A percentile compares a stretch with the other conserved stretches of the same genome.
phyloP scores from a whole-genome alignment of 2,888 invertebrate species.

The Zootermopsis nevadensis region DNA sequence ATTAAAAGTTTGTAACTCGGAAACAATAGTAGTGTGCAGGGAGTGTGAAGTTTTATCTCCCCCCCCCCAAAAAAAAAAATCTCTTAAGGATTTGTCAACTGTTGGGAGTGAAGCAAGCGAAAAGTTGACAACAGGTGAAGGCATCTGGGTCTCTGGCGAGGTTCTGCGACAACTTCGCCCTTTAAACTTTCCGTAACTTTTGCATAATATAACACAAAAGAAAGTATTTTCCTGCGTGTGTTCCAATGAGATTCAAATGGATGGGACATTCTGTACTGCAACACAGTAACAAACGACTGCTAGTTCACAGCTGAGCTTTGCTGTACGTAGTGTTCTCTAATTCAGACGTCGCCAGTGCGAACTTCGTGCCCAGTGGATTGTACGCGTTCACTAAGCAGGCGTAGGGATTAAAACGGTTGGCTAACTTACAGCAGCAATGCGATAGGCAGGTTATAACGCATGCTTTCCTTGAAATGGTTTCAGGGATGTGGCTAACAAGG shows the following conservation, averaged over 20 bases:
- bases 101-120: background rate
- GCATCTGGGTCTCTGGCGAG: background rate
- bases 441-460: too few species aligned
- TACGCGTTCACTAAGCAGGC: too few species aligned
- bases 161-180: background rate
- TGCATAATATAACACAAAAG: slow-evolving; percentile 53
- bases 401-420: too few species aligned
- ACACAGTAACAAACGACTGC: background rate
- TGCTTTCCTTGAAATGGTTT: too few species aligned
- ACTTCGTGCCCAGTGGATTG: too few species aligned
- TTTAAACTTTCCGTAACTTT: slow-evolving; percentile 7
- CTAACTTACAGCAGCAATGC: too few species aligned
- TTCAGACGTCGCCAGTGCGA: too few species aligned
- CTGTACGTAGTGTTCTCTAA: too few species aligned
- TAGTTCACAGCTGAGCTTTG: too few species aligned
- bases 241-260: background rate
- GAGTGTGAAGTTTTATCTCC: background rate
- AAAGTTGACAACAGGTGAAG: slow-evolving; percentile 36
- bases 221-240: background rate
- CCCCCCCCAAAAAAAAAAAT: too few species aligned
- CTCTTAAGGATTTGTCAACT: slow-evolving; percentile 3
- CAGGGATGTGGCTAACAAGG: too few species aligned
- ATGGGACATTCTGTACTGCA: background rate
- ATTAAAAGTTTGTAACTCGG: slow-evolving; percentile 10
- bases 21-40: slow-evolving; percentile 20